phyloP scores from a whole-genome alignment of 2,797 vertebrate species.

The Hypotaenidia okinawae region DNA sequence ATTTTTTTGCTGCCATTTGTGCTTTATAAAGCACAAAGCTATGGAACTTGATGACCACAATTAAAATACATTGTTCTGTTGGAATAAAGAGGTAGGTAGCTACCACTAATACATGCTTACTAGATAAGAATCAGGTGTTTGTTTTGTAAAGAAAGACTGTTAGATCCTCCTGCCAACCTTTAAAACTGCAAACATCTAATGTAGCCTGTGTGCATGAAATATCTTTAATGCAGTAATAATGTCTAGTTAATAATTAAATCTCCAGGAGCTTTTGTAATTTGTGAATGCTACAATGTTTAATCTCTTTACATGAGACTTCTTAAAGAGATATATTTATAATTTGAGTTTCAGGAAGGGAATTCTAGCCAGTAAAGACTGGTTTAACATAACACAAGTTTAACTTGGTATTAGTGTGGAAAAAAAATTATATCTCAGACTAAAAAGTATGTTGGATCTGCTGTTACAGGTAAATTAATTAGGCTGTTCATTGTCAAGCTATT shows the following conservation, averaged over 20 bases:
- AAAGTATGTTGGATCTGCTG: background rate
- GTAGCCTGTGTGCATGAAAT: background rate
- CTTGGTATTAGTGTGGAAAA: background rate
- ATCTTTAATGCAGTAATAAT: conserved; percentile 32
- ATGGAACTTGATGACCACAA: background rate
- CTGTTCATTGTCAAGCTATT: background rate
- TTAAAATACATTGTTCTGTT: background rate
- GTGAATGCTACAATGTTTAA: background rate
- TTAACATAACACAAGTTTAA: background rate
- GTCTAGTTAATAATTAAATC: conserved; percentile 53
- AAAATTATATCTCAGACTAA: background rate
- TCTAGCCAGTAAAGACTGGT: background rate
- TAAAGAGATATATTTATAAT: background rate
- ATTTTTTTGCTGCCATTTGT: background rate
- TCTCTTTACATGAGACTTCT: background rate
- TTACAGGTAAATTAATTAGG: background rate
- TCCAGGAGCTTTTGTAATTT: background rate
- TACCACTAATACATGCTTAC: background rate
- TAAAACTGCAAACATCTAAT: conserved; percentile 15
- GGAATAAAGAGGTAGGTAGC: background rate
- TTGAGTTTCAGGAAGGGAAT: background rate
- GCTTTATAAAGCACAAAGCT: background rate
- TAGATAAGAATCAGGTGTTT: conserved; percentile 1
- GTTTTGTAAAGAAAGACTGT: background rate
- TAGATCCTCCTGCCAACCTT: background rate